Base-by-base conservation (phyloP, 1,140 invertebrate species). In the Drosophila bocqueti region DNA sequence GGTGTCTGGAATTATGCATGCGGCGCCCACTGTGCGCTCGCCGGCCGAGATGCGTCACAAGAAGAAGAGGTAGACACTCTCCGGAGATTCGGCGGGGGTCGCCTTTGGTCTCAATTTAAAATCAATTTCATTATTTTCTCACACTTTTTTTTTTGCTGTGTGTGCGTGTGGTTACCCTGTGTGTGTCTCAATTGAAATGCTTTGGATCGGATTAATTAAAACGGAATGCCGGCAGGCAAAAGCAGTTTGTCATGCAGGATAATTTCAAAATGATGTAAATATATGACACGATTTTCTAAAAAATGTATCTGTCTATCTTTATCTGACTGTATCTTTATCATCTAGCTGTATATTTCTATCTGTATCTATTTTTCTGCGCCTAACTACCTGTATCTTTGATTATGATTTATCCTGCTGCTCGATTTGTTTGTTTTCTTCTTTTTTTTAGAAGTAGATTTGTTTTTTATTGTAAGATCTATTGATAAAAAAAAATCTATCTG, bases 201-300 rank as follows among this genome's bases (percentile, higher is more conserved):
- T 65, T 34, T 45, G 21, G 13, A 40, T 38, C 5, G 52, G 13
- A 65, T 26, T 40, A 5, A 38, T 38, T 16, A 38, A 16, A 55
- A 46, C 16, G 36, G 43, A 58, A 47, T 42, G 57, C 45, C 57
- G 24, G 21, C 83, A 91, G 91, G 46, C 91, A 92, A 57, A 92
- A 92, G 79, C 87, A 92, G 75, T 92, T 92, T 67, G 83, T 92
- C 72, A 92, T 92, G 91, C 91, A 92, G 79, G 91, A 89, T 60
- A 83, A 85, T 72, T 92, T 54, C 68, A 76, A 79, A 77, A 92
- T 91, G 87, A 92, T 86, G 91, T 92, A 92, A 89, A 63, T 92
- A 92, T 81, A 16, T 34, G 60, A n/a, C 10, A 24, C 4, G 18
- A 40, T 40, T 46, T 29, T 2, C 0, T 26, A 26, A 16, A 11